Conservation (phyloP, 2,797 vertebrate genomes). For the Danionella dracula region DNA sequence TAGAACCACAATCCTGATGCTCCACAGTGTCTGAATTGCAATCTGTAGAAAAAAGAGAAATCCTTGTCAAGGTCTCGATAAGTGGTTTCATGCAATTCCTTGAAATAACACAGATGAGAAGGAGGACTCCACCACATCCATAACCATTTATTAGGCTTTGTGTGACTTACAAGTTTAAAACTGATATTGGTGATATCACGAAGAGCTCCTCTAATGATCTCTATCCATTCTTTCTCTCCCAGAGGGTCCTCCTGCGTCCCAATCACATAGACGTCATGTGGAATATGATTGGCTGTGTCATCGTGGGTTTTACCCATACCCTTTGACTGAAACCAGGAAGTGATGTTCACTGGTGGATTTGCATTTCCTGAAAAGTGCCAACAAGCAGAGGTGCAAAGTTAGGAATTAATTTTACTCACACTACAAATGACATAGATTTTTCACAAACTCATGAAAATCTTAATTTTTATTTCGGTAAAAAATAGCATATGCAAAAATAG, state of each 20-base stretch:
- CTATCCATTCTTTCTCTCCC: constrained; percentile 90
- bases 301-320: constrained; percentile 92
- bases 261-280: constrained; percentile 94
- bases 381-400: no score
- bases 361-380: constrained; percentile 83
- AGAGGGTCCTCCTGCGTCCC: constrained; percentile 93
- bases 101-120: no score
- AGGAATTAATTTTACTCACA: no score
- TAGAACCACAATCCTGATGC: constrained; percentile 88
- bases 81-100: not conserved
- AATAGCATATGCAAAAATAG: no score
- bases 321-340: constrained; percentile 95
- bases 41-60: constrained; percentile 66
- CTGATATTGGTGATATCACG: constrained; percentile 88
- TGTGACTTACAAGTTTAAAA: constrained; percentile 82
- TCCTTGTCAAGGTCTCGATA: not conserved
- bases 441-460: no score
- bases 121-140: no score
- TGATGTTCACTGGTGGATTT: constrained; percentile 81
- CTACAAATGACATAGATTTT: no score
- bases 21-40: constrained; percentile 93
- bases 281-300: constrained; percentile 91
- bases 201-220: constrained; percentile 77
- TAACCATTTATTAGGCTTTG: not conserved
- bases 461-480: no score